phyloP scores from a whole-genome alignment of 2,797 vertebrate species.

The Borostomias antarcticus region DNA sequence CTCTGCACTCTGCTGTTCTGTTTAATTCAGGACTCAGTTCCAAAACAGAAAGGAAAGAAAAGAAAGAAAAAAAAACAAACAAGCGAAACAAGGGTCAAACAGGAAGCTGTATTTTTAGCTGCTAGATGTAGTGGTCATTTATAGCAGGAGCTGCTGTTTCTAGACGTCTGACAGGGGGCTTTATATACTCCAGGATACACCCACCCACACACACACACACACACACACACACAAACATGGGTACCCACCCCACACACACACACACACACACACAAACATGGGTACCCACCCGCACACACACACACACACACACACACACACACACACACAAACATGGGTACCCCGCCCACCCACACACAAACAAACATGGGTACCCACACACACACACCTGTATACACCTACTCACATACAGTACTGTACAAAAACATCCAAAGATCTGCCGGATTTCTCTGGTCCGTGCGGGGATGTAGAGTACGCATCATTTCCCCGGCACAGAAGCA shows the following conservation, averaged over 20 bases:
- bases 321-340: neutral
- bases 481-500: neutral
- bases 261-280: neutral
- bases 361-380: slow-evolving; percentile 15
- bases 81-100: too few species aligned
- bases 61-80: too few species aligned
- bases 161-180: slow-evolving; percentile 33
- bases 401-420: neutral
- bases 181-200: slow-evolving; percentile 9
- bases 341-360: slow-evolving; percentile 4
- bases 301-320: too few species aligned
- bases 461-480: too few species aligned
- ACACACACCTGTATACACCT: slow-evolving; percentile 20
- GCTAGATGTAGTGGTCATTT: slow-evolving; percentile 62
- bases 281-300: too few species aligned
- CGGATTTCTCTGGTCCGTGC: too few species aligned
- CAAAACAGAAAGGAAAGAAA: slow-evolving; percentile 48
- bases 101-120: slow-evolving; percentile 73
- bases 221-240: neutral
- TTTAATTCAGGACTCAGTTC: slow-evolving; percentile 50
- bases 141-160: slow-evolving; percentile 53
- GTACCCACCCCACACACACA: neutral
- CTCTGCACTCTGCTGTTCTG: too few species aligned
- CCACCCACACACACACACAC: neutral
- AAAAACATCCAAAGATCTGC: too few species aligned